phyloP scores from a whole-genome alignment of 1,140 invertebrate genomes.

The Sinella curviseta region DNA sequence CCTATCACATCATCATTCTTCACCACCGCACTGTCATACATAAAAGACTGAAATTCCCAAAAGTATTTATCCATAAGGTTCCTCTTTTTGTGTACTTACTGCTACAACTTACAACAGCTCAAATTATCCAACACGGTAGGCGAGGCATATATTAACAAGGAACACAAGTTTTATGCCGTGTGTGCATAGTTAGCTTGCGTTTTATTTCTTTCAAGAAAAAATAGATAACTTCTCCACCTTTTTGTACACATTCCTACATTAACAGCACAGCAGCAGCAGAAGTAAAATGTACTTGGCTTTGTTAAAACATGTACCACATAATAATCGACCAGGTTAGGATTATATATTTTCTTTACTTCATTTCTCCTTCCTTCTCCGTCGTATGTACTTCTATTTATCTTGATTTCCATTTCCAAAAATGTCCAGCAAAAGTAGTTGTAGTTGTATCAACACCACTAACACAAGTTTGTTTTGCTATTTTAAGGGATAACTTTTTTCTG shows the following conservation, averaged over 20 bases:
- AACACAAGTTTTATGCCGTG: background rate
- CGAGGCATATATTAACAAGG: background rate
- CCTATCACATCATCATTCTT: background rate
- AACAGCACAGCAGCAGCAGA: too few relatives aligned
- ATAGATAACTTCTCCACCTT: background rate
- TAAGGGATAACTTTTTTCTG: background rate
- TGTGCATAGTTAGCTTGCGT: too few relatives aligned
- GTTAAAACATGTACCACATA: too few relatives aligned
- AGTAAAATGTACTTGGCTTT: too few relatives aligned
- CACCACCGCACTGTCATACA: background rate
- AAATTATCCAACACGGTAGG: background rate
- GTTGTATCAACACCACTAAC: too few relatives aligned
- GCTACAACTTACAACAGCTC: too few relatives aligned
- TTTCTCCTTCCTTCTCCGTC: background rate
- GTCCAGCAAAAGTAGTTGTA: too few relatives aligned
- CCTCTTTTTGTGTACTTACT: too few relatives aligned
- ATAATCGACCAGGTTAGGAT: too few relatives aligned
- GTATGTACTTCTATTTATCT: too few relatives aligned
- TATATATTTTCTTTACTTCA: background rate
- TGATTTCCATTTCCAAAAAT: too few relatives aligned
- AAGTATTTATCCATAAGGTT: background rate
- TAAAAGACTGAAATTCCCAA: background rate
- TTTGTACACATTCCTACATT: too few relatives aligned
- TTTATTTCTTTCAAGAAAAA: constrained; percentile 8
- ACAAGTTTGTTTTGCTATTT: background rate